Evolutionary conservation across 2,888 invertebrate genomes (phyloP), one percentile per base, ranked within the genome.

Genomic region (Drosophila lacicola): DNA sequence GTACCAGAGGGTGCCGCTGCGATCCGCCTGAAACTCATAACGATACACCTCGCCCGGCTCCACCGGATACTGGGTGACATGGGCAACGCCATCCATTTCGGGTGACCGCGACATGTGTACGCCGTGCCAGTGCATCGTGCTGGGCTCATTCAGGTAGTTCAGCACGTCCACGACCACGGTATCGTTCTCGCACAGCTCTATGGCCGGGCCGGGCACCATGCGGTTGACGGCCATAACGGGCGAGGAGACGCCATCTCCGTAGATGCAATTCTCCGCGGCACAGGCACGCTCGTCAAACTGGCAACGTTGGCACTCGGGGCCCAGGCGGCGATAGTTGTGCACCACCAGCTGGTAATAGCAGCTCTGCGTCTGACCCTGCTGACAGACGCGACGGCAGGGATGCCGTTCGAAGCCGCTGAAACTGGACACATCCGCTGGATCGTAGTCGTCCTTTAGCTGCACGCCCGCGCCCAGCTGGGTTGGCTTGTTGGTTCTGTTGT

Each of bases 71-170:
- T 91, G 91, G 1, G 91, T 91, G 14, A 89, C 74, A 44, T 75
- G 78, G 0, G 88, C 79, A 0, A 89, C 91, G 1, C 91, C 91
- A 63, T 91, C 91, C 88, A 90, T 91, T 50, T 91, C 91, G 0
- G 91, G 91, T 0, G 89, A 80, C 11, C 82, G 80, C 0, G 79
- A 72, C 91, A 91, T 91, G 6, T 86, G 88, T 9, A 91, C 45
- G 2, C 92, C 91, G 51, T 91, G 91, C 92, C 92, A 91, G 50
- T 91, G 91, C 78, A 91, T 90, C 0, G 91, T 85, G 2, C 82
- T 88, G 8, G 86, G 55, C 33, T 91, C 91, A n/a, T 79, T 76
- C 37, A 91, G 58, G 41, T 91, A 90, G 45, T 91, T 91, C 1
- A 90, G 66, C 14, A 91, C 90, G 60, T 92, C 91, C 4, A 91